These are phyloP conservation scores for Heliconius sara DNA, from an alignment of 2,888 invertebrate species.

Conservation along the genomic window DNA sequence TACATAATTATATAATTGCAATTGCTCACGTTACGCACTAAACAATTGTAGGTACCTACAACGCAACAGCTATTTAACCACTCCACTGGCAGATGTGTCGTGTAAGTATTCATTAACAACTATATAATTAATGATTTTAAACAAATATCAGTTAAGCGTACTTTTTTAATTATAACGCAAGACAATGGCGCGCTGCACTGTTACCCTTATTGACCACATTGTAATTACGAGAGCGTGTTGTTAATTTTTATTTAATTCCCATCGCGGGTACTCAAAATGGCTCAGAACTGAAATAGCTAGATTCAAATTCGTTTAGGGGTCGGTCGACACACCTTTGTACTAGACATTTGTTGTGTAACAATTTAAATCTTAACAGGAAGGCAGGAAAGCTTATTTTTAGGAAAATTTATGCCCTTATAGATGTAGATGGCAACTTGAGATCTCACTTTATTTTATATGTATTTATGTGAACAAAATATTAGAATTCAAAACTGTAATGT, in stretches of 20 bases:
- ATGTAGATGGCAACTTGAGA: too few species aligned
- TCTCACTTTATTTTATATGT: too few species aligned
- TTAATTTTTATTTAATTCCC: not conserved
- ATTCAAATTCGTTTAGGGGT: not conserved
- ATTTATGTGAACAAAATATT: too few species aligned
- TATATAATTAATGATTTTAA: constrained; percentile 80
- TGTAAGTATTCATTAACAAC: constrained; percentile 78
- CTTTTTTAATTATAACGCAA: constrained; percentile 73
- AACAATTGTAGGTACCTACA: constrained; percentile 62
- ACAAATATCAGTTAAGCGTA: constrained; percentile 80
- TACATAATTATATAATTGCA: not conserved
- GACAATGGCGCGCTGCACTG: constrained; percentile 64
- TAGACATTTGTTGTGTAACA: too few species aligned
- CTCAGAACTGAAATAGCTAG: not conserved
- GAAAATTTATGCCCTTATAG: too few species aligned
- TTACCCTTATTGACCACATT: constrained; percentile 49
- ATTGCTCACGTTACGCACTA: constrained; percentile 66
- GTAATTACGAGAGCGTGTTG: constrained; percentile 44
- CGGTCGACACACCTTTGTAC: too few species aligned
- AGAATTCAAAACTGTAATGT: too few species aligned
- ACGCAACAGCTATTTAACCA: constrained; percentile 59
- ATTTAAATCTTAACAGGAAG: too few species aligned
- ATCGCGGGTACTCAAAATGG: not conserved
- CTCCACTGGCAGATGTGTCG: constrained; percentile 77
- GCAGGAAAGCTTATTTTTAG: too few species aligned